Percentiles rank a stretch among this genome's conserved stretches.
Evolutionary conservation across 2,797 vertebrate species (phyloP).

Genomic region (Nothura maculosa): DNA sequence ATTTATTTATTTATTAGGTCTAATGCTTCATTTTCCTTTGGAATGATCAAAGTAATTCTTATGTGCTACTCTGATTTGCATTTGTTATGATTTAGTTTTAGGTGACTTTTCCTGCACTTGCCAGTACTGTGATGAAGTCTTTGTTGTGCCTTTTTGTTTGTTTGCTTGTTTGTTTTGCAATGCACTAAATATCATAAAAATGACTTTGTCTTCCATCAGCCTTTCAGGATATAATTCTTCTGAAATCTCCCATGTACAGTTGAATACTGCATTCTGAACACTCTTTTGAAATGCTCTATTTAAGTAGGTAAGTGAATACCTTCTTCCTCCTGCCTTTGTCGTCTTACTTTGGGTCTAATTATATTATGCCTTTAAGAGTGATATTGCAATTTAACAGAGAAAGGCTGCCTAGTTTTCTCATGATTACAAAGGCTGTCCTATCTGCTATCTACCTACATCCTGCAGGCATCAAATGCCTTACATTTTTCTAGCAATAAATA

Average conservation of each 20-base stretch:
- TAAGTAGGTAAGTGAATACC: neutral
- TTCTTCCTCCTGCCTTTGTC: neutral
- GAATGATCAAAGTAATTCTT: conserved; percentile 44
- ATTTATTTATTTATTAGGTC: neutral
- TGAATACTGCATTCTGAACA: neutral
- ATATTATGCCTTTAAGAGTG: neutral
- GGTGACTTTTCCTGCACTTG: conserved; percentile 46
- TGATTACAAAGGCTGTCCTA: neutral
- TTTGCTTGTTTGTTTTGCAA: neutral
- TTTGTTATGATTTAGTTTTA: conserved; percentile 53
- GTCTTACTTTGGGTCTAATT: neutral
- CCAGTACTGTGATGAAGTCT: conserved; percentile 42
- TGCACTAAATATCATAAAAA: conserved; percentile 34
- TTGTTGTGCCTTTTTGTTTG: conserved; percentile 2
- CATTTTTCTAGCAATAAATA: neutral
- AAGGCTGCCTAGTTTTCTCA: neutral
- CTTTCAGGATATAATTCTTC: neutral
- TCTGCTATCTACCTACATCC: neutral
- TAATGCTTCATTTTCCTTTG: neutral
- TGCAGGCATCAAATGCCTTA: neutral
- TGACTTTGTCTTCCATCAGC: conserved; percentile 36
- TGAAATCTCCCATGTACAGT: neutral
- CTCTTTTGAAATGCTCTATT: conserved; percentile 37
- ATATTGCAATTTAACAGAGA: neutral
- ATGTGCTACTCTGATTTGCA: neutral